Conservation (phyloP, 1,140 invertebrate genomes). For the Philopotamus ludificatus region DNA sequence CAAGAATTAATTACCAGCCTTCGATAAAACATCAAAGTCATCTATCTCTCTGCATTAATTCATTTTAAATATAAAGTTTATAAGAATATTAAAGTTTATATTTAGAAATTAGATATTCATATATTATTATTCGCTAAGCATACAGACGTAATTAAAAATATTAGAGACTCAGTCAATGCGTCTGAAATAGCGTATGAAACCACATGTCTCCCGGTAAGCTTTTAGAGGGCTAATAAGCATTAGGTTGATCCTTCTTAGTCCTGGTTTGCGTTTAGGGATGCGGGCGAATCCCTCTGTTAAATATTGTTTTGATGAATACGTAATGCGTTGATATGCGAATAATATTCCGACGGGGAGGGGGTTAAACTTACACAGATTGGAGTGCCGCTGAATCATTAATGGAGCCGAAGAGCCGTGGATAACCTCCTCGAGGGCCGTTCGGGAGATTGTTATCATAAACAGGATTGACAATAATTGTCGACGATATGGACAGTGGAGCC, state of each 20-base stretch:
- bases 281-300: conserved; percentile 18
- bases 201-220: not conserved
- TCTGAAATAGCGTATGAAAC: not conserved
- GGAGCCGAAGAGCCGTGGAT: not conserved
- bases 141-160: too few relatives aligned
- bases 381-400: conserved; percentile 29
- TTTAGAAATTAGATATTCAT: too few relatives aligned
- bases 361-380: conserved; percentile 16
- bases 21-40: too few relatives aligned
- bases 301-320: conserved; percentile 38
- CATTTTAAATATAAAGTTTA: too few relatives aligned
- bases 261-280: not conserved
- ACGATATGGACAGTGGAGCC: too few relatives aligned
- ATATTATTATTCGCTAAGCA: too few relatives aligned
- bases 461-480: too few relatives aligned
- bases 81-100: too few relatives aligned
- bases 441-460: not conserved
- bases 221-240: conserved; percentile 26
- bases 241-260: conserved; percentile 20
- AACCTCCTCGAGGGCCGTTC: not conserved
- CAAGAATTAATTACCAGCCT: too few relatives aligned
- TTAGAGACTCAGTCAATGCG: not conserved
- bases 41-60: too few relatives aligned
- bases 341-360: conserved; percentile 23
- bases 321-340: conserved; percentile 30